A percentile compares a stretch with the other conserved stretches of the same genome.
Evolutionary conservation across 2,113 vertebrate genomes (phyloP).

Genomic region (Struthio camelus): DNA sequence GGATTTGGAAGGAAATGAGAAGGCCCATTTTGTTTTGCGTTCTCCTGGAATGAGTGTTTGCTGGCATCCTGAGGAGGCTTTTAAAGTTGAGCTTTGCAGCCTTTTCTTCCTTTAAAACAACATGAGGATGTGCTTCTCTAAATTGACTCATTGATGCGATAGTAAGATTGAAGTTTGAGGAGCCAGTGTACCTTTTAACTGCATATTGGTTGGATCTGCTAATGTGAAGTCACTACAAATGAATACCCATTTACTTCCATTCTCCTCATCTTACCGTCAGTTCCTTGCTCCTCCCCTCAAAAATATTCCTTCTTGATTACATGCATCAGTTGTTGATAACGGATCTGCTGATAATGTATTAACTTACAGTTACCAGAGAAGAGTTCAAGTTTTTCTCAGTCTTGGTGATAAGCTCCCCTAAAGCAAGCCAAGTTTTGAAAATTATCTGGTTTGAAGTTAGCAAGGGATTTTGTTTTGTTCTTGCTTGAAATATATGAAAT

Average conservation of each 20-base stretch:
- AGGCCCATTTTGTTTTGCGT: conserved; percentile 83
- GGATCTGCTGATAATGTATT: not conserved
- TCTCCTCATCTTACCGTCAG: not conserved
- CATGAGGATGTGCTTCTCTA: not conserved
- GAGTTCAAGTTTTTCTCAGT: not conserved
- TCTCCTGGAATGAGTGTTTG: conserved; percentile 96
- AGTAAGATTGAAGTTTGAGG: not conserved
- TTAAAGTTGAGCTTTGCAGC: conserved; percentile 81
- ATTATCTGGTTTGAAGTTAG: conserved; percentile 34
- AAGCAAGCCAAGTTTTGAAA: conserved; percentile 29
- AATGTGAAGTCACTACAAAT: not conserved
- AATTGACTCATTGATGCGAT: not conserved
- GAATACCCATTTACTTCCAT: not conserved
- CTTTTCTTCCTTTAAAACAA: conserved; percentile 17
- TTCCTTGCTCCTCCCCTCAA: not conserved
- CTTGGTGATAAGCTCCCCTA: rapidly evolving
- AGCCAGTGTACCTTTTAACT: not conserved
- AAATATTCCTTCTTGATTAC: not conserved
- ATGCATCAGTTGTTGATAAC: not conserved
- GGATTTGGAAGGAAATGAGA: conserved; percentile 91
- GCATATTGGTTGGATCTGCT: not conserved
- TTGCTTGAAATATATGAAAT: not conserved
- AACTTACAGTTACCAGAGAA: not conserved
- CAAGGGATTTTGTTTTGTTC: not conserved
- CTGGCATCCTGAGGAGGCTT: conserved; percentile 94